Evolutionary conservation across 2,888 invertebrate species (phyloP), one percentile per base, ranked within the genome.

Genomic region (Heliconius hortense): DNA sequence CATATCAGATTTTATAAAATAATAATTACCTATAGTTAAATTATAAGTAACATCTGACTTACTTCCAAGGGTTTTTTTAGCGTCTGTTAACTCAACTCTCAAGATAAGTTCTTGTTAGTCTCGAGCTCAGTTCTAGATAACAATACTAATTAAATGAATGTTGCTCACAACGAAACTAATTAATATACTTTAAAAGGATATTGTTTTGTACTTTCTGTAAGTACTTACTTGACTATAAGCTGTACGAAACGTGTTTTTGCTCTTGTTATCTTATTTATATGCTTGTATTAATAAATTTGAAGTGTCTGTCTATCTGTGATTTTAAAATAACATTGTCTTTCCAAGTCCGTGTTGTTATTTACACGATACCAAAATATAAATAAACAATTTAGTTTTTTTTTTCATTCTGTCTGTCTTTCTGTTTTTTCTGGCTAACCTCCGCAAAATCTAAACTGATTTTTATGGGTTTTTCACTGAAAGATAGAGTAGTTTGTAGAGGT

Each of bases 81-180:
- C 77, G 80, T 80, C 81, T 83, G 81, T 74, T 70, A 81, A 75
- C 75, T 74, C 75, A 63, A 68, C 53, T 53, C 26, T 60, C 59
- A 60, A 75, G 78, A 79, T 79, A 77, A 73, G 77, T 81, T 80
- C 82, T 81, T 81, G 80, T 82, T 80, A 79, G 79, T 82, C 78
- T 81, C 72, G 78, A 79, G 78, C 72, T 79, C 80, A 80, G 77
- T 72, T 68, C 66, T 73, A 82, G 84, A 86, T 90, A 91, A 90
- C 86, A 88, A 90, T 83, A 84, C 86, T 89, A 91, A 91, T 89
- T 88, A 80, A 84, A 87, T 88, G 87, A 83, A 82, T 84, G 86
- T 86, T 81, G 85, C 82, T 79, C 83, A 83, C 85, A 89, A 90
- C 87, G 88, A 89, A 89, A 80, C 85, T 85, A 89, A 90, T 90